Conservation (phyloP, 2,113 vertebrate species). For the Thamnaconus septentrionalis region DNA sequence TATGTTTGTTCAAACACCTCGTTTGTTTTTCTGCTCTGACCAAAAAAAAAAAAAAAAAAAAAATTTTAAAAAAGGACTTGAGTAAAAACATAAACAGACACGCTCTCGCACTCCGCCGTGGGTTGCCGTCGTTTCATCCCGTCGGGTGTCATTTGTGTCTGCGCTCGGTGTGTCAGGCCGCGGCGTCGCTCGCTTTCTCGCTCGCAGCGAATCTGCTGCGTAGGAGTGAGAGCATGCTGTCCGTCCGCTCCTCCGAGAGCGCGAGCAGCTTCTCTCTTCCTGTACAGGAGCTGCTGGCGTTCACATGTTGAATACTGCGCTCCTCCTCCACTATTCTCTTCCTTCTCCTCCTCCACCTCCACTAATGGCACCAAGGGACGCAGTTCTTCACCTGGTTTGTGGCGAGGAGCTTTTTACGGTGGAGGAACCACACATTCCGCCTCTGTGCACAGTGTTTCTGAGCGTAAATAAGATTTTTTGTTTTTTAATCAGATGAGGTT, state of each 20-base stretch:
- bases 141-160: constrained; percentile 23
- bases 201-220: constrained; percentile 65
- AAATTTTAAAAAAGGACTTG: too few relatives aligned
- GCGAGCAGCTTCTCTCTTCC: constrained; percentile 22
- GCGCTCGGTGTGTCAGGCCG: constrained; percentile 14
- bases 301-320: constrained; percentile 19
- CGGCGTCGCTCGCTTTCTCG: too few relatives aligned
- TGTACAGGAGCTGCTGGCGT: constrained; percentile 27
- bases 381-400: constrained; percentile 8
- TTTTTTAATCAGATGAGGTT: too few relatives aligned
- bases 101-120: not conserved
- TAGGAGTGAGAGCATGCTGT: constrained; percentile 55
- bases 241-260: constrained; percentile 24
- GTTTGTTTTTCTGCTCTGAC: too few relatives aligned
- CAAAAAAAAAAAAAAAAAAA: too few relatives aligned
- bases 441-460: too few relatives aligned
- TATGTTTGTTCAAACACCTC: too few relatives aligned
- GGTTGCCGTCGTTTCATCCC: too few relatives aligned
- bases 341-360: not conserved
- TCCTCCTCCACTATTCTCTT: not conserved
- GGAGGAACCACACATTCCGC: too few relatives aligned
- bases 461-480: too few relatives aligned
- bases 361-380: constrained; percentile 12
- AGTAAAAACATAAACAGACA: not conserved
- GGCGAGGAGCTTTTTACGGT: not conserved